Evolutionary conservation across 2,888 invertebrate species (phyloP), one percentile per base, ranked within the genome.

Genomic region (Eudemis profundana): DNA sequence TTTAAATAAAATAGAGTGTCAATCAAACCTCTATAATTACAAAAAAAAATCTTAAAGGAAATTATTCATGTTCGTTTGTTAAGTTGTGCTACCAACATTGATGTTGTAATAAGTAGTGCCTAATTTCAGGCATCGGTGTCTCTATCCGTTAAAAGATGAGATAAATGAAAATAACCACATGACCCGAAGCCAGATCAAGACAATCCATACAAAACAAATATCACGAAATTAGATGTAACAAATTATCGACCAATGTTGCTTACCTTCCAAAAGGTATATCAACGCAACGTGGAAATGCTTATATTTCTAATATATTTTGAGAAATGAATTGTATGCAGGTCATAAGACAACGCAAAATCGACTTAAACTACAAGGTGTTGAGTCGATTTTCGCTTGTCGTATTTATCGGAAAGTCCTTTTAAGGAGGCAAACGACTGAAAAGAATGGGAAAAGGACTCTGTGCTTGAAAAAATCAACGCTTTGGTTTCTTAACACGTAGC

Each of bases 351-450:
- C 21, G 44, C 27, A 29, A 44, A 59, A 47, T 59, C 29, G 33
- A 33, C 57, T 57, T 29, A n/a, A 42, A 46, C 12, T 5, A 29
- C 1, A 44, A 5, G 5, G 29, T 3, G n/a, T 29, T 29, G 7
- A 54, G 12, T 57, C 21, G 40, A 27, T 29, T 56, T 49, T 47
- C 17, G 21, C 15, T 23, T 14, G 38, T 36, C 23, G 50, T 23
- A 44, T 57, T 23, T 33, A 54, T 47, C 53, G 36, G 42, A 57
- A 64, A 59, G 57, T 53, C 53, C 59, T 29, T 46, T 59, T 38
- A 62, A 47, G 10, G 38, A 65, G 65, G 53, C 65, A 59, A 47
- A 47, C 21, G 65, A 65, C 60, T 65, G 60, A 65, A 57, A 51
- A 14, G 44, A 64, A 12, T 36, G 44, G 51, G 19, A 51, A 63